phyloP scores from a whole-genome alignment of 2,797 vertebrate genomes.

The Tenualosa ilisha region DNA sequence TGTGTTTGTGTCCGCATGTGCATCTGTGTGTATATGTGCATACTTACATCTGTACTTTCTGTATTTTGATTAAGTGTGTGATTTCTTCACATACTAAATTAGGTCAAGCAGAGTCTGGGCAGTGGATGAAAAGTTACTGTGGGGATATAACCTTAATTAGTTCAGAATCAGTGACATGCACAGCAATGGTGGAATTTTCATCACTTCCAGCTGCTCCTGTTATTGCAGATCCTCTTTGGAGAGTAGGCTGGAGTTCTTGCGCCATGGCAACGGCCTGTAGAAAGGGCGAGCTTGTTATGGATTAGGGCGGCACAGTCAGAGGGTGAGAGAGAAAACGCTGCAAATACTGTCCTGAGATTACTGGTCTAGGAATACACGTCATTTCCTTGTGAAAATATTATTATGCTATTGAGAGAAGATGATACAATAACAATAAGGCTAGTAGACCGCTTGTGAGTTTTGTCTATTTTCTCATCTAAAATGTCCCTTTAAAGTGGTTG shows the following conservation, averaged over 20 bases:
- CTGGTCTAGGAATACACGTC: slow-evolving; percentile 38
- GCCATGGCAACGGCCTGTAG: not conserved
- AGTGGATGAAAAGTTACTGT: slow-evolving; percentile 22
- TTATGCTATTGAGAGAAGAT: not conserved
- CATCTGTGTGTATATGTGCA: not conserved
- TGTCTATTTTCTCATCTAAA: not conserved
- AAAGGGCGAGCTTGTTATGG: not conserved
- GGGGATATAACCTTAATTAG: slow-evolving; percentile 38
- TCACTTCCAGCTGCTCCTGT: slow-evolving; percentile 50
- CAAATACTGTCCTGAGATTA: not conserved
- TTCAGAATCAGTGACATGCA: slow-evolving; percentile 37
- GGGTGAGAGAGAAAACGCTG: not conserved
- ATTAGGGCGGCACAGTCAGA: not conserved
- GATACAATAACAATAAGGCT: not conserved
- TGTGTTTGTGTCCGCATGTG: not conserved
- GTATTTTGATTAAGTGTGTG: not conserved
- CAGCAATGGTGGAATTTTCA: slow-evolving; percentile 37
- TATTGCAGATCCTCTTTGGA: slow-evolving; percentile 18
- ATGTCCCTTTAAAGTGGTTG: not conserved
- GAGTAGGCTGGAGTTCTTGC: not conserved
- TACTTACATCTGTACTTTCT: not conserved
- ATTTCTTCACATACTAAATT: not conserved
- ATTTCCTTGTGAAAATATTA: not conserved
- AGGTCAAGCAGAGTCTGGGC: not conserved
- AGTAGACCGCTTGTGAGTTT: not conserved